Evolutionary conservation across 2,888 invertebrate species (phyloP), one percentile per base, ranked within the genome.

Genomic region (Cheilosia scutellata): DNA sequence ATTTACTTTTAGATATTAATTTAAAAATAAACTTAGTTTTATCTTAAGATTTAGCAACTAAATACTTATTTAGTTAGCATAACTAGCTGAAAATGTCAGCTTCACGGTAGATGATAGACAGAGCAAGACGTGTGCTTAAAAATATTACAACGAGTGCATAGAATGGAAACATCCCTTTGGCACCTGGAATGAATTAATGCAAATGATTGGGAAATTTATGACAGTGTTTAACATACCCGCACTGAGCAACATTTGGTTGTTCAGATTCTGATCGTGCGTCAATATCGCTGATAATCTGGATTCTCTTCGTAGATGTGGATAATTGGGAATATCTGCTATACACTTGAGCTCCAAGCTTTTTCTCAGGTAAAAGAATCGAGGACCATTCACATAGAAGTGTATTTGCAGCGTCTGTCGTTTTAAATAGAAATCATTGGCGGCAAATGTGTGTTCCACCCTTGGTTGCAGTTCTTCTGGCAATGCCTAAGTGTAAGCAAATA

Each of bases 351-450:
- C 87, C 65, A 89, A 76, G 6, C 82, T 80, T 57, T 88, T 88
- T 25, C 87, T 78, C 29, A 75, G 70, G 65, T 88, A 87, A 42
- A 79, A 77, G 82, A 87, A 89, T 76, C 82, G 86, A 31, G 87
- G 87, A 55, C 87, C 88, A 82, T 89, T 89, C 29, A 89, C 82
- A 62, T 88, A 88, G 79, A 89, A 89, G 55, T 88, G 88, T 40
- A 89, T 87, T 60, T 89, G 89, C 13, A 89, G 72, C 37, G 87
- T 89, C 44, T 88, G 88, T 9, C 88, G 88, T 53, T 84, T 88
- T 5, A 89, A 87, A 37, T 76, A 72, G 58, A 88, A 89, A n/a
- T 88, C 88, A 53, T 89, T 87, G n/a, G 88, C 87, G n/a, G 87
- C 82, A 25, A 89, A 88, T 49, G 88, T 88, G 60, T 88, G 86